Evolutionary conservation across 2,888 invertebrate species (phyloP).

Genomic region (Masnerella sp.): DNA sequence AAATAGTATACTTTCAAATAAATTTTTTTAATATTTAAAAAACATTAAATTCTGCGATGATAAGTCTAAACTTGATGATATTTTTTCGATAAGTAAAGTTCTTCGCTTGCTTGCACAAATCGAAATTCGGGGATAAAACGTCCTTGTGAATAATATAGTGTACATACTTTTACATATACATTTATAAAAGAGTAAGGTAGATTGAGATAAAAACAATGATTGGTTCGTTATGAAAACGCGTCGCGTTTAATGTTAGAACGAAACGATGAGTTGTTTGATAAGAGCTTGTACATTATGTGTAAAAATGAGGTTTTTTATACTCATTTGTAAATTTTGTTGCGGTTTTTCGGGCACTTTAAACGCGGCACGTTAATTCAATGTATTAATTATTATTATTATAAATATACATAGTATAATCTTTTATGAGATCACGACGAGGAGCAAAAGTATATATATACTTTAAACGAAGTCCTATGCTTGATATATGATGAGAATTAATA

Average conservation of each 20-base stretch:
- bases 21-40: too few species aligned
- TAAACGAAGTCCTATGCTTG: conserved; percentile 26
- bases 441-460: conserved; percentile 1
- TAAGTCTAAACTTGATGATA: too few species aligned
- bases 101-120: too few species aligned
- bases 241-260: conserved; percentile 20
- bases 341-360: conserved; percentile 13
- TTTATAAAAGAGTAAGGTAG: conserved; percentile 19
- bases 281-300: conserved; percentile 37
- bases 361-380: conserved; percentile 20
- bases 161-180: conserved; percentile 47
- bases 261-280: conserved; percentile 10
- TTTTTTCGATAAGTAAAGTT: too few species aligned
- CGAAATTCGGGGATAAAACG: conserved; percentile 24
- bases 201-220: neutral
- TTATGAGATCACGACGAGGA: conserved; percentile 17
- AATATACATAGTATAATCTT: conserved; percentile 37
- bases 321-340: conserved; percentile 32
- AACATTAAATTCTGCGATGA: too few species aligned
- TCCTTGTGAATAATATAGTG: conserved; percentile 42
- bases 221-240: conserved; percentile 12
- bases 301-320: conserved; percentile 39
- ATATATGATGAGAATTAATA: conserved; percentile 42
- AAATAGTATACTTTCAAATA: too few species aligned
- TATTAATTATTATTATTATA: conserved; percentile 30